A percentile compares a stretch with the other conserved stretches of the same genome.
phyloP scores from a whole-genome alignment of 2,113 vertebrate species.

The Nestor notabilis region DNA sequence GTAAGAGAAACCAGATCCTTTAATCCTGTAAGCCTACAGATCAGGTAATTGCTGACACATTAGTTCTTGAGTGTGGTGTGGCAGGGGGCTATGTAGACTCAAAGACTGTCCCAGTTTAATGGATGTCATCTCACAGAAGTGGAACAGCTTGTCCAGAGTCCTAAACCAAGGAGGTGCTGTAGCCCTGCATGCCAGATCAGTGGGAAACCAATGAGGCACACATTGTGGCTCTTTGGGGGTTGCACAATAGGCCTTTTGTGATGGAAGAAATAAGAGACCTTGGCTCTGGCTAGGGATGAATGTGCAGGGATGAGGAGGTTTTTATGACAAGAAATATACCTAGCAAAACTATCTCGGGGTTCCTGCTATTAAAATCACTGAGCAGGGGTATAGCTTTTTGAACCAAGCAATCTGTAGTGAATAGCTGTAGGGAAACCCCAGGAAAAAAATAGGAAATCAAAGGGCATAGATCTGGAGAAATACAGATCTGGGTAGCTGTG shows the following conservation, averaged over 20 bases:
- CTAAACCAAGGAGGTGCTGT: background rate
- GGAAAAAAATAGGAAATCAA: background rate
- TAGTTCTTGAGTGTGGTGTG: background rate
- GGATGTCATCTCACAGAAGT: background rate
- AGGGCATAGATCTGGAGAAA: background rate
- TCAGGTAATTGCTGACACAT: background rate
- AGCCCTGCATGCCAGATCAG: background rate
- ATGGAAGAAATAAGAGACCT: background rate
- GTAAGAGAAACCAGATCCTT: conserved; percentile 10
- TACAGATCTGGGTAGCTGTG: background rate
- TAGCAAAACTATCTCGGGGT: background rate
- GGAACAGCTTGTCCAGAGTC: background rate
- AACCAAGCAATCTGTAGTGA: background rate
- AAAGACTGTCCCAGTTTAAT: background rate
- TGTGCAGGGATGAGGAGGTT: background rate
- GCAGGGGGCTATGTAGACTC: background rate
- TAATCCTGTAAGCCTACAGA: conserved; percentile 23
- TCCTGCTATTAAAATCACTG: background rate
- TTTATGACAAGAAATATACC: background rate
- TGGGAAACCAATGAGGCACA: rapidly evolving
- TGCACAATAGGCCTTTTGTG: rapidly evolving
- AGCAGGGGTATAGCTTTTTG: background rate
- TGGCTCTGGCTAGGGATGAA: background rate
- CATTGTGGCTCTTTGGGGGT: rapidly evolving
- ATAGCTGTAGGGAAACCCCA: background rate